These are phyloP conservation scores for Lytechinus pictus DNA, from an alignment of 35 echinoderm and acorn worm species.

Conservation along the genomic window DNA sequence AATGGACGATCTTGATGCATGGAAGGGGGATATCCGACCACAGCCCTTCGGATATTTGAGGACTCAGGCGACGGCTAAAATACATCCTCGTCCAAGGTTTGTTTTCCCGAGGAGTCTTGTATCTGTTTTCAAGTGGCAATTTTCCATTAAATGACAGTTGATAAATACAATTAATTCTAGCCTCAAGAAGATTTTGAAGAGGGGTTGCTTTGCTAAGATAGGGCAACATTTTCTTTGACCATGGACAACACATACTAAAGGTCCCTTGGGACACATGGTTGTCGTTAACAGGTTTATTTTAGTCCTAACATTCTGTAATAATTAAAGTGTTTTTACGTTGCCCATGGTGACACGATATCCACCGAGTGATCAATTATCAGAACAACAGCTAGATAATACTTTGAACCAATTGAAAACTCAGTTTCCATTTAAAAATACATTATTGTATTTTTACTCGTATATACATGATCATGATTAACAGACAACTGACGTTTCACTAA, in stretches of 20 bases:
- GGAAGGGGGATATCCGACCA: neutral
- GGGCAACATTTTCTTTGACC: neutral
- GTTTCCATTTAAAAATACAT: no score
- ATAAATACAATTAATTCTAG: constrained; percentile 26
- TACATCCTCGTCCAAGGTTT: constrained; percentile 22
- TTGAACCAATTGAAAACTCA: no score
- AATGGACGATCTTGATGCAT: neutral
- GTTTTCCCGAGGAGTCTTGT: constrained; percentile 5
- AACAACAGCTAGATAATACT: no score
- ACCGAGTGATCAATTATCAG: neutral
- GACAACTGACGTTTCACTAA: no score
- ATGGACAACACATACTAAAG: neutral
- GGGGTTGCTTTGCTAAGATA: neutral
- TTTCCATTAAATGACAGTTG: constrained; percentile 18
- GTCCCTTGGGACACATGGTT: neutral
- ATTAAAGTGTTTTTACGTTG: neutral
- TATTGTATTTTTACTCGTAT: no score
- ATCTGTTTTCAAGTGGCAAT: constrained; percentile 29
- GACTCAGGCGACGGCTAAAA: constrained; percentile 9
- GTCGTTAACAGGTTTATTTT: neutral
- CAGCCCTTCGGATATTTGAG: constrained; percentile 33
- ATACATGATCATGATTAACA: no score
- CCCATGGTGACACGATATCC: neutral
- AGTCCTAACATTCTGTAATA: neutral
- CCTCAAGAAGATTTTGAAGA: neutral